phyloP scores from a whole-genome alignment of 1,140 invertebrate species.

The Zelostemma sp. region DNA sequence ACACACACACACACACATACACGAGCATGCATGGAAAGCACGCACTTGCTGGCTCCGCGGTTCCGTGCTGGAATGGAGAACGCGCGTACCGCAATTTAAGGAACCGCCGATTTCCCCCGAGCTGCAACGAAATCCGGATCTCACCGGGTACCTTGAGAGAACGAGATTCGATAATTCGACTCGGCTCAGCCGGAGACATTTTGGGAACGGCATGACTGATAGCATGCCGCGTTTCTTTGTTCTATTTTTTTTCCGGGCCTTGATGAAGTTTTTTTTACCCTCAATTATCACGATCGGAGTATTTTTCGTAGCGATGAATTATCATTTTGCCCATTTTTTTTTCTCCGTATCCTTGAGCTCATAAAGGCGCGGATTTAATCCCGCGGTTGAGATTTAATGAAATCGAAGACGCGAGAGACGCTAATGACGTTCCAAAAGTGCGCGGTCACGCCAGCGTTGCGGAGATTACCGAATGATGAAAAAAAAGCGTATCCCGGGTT shows the following conservation, averaged over 20 bases:
- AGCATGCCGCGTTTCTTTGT: no score
- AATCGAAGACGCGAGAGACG: no score
- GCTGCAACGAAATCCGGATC: slow-evolving; percentile 31
- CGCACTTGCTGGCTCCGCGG: slow-evolving; percentile 6
- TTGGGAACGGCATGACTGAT: slow-evolving; percentile 15
- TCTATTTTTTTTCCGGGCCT: no score
- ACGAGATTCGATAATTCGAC: neutral
- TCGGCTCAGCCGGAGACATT: slow-evolving; percentile 13
- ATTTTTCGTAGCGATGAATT: no score
- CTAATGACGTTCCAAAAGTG: neutral
- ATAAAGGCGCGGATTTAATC: no score
- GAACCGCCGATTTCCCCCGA: slow-evolving; percentile 18
- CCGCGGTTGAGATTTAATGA: no score
- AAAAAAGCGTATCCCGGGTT: neutral
- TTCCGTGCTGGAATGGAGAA: slow-evolving; percentile 16
- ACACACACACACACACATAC: slow-evolving; percentile 4
- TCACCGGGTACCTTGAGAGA: no score
- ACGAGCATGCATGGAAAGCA: neutral
- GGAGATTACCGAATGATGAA: neutral
- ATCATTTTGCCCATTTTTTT: no score
- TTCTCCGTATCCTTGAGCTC: no score
- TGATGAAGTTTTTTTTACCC: no score
- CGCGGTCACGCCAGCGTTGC: neutral
- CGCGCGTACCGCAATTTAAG: slow-evolving; percentile 31
- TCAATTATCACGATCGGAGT: no score